phyloP scores from a whole-genome alignment of 2,888 invertebrate species.

The Octonoba sinensis region DNA sequence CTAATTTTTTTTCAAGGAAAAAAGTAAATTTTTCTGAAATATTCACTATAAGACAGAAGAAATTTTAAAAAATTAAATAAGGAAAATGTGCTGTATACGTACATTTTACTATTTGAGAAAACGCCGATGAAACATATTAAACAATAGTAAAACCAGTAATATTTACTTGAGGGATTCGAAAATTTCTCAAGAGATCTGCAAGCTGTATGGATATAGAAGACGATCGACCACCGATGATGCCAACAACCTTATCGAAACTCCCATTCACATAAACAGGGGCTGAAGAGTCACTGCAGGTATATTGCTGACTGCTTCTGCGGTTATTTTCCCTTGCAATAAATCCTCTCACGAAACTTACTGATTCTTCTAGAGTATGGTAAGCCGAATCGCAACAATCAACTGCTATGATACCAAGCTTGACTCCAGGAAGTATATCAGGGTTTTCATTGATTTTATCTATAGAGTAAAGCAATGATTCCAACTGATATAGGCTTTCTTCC shows the following conservation, averaged over 20 bases:
- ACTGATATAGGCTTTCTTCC: conserved; percentile 4
- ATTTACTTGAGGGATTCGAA: conserved; percentile 5
- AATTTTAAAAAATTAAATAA: background rate
- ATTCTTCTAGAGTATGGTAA: background rate
- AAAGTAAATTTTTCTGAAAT: too few species aligned
- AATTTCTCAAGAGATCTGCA: conserved; percentile 1
- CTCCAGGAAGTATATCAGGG: background rate
- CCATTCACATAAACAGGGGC: background rate
- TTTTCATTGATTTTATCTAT: background rate
- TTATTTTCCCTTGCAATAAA: background rate
- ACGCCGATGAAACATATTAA: background rate
- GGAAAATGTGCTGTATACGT: too few species aligned
- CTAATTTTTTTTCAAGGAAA: too few species aligned
- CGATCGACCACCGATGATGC: background rate
- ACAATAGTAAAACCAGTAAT: background rate
- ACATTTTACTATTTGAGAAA: too few species aligned
- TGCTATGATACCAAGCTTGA: conserved; percentile 2
- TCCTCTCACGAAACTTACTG: background rate
- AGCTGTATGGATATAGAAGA: conserved; percentile 5
- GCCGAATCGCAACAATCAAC: conserved; percentile 6
- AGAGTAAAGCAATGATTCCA: background rate
- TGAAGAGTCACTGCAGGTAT: background rate
- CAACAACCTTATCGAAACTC: background rate
- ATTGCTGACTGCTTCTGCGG: background rate
- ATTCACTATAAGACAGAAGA: background rate